Evolutionary conservation across 2,113 vertebrate genomes (phyloP), one percentile per base, ranked within the genome.

Genomic region (Esox niger): DNA sequence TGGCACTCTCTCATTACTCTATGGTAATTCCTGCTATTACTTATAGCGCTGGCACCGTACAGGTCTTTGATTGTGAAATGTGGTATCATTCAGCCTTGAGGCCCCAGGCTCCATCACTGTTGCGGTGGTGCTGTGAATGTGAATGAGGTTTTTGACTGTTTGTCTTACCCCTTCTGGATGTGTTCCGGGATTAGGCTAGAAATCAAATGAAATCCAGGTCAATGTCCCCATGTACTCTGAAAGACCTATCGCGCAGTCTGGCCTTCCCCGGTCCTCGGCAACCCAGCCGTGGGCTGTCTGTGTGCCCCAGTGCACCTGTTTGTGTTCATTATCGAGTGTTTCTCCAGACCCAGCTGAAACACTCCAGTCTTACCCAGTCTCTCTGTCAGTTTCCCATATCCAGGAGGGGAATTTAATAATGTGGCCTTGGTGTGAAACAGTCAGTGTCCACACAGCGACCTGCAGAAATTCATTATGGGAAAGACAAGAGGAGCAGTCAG

Each of bases 1-100:
- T 65, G 64, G 54, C 71, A 62, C 69, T 76, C 49, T 74, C 68
- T 70, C 70, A 75, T 75, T 69, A 65, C 69, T 31, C 27, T 63
- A 29, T 63, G 70, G 69, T 79, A 77, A 84, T 80, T 75, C 71
- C 58, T 64, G 30, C 69, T 49, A 11, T 76, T 32, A 17, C 66
- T 79, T 79, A 73, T 66, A 46, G 58, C 59, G 25, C 3, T 54
- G 35, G 32, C 32, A 60, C 60, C 21, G 47, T 29, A 7, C 57
- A n/a, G 29, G 57, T 59, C 17, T 20, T 32, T 71, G 74, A 68
- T 71, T 74, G 78, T 52, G 38, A 68, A 70, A 61, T 62, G 67
- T 56, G 23, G 66, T 60, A 29, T 73, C 38, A 31, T 57, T 25
- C 5, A 2, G 64, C 55, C 47, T 62, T 29, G 56, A 15, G 56